Base-by-base conservation (phyloP, 2,797 vertebrate genomes). In the Anableps anableps region DNA sequence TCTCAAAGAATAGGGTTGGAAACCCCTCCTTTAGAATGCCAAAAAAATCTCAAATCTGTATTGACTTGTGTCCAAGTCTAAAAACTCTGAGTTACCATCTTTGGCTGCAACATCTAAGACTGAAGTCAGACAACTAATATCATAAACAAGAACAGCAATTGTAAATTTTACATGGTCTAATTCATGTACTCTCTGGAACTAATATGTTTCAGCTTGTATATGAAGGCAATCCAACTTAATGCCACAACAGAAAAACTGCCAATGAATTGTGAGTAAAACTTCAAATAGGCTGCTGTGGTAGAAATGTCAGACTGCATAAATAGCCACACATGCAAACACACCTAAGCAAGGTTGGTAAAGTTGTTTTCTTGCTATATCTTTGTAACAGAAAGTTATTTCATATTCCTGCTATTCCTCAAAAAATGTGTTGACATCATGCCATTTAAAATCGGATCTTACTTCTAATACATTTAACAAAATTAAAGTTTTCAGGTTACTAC, bases 221-320 rank as follows among this genome's bases (percentile, higher is more conserved):
- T 38, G 4, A 66, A 38, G 17, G 17, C 8, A 36, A 36, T 66
- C 3, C 21, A 26, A 41, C 23, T 68, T 13, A 41, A 34, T 36
- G 19, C 16, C 16, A 62, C 29, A 68, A 82, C 79, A 78, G 23
- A 72, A 79, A 60, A 48, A 78, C 64, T 1, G 5, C 21, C 43
- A 21, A 0, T 41, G 1, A 31, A 64, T 14, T 77, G 47, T 38
- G 41, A 66, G 31, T 34, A 9, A 70, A 75, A 29, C 17, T 77
- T 83, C 1, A 72, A 8, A 51, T 66, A 38, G 55, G 13, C 55
- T n/a, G 4, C 21, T 17, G 26, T 7, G 1, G n/a, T 36, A 79
- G 41, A 55, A 26, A 77, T 45, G 13, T 3, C 2, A 43, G 21
- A 31, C 11, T 62, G 41, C 21, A 55, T 17, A 53, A 64, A 17